Evolutionary conservation across 2,888 invertebrate species (phyloP).

Genomic region (Cosmia pyralina): DNA sequence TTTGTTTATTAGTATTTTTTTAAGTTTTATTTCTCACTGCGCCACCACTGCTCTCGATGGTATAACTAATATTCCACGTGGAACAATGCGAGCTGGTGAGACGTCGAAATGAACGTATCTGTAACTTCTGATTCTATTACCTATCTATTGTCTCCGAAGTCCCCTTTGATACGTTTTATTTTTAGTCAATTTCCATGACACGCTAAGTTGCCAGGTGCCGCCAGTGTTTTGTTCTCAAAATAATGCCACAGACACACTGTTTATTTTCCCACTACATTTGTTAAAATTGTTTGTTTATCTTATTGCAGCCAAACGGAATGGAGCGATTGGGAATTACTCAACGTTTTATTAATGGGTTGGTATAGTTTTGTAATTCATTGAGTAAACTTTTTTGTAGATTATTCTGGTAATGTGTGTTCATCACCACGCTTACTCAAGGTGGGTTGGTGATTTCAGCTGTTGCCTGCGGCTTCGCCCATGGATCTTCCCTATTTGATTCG

Average conservation of each 20-base stretch:
- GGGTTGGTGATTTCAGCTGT: background rate
- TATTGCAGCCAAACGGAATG: slow-evolving; percentile 38
- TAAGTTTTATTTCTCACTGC: too few species aligned
- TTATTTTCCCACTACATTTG: slow-evolving; percentile 62
- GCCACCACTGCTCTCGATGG: too few species aligned
- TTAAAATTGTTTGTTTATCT: slow-evolving; percentile 59
- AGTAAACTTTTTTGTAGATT: slow-evolving; percentile 23
- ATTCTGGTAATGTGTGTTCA: background rate
- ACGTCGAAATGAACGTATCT: too few species aligned
- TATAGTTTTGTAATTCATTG: slow-evolving; percentile 46
- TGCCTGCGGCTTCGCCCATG: too few species aligned
- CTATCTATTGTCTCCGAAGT: slow-evolving; percentile 50
- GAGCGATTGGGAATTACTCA: slow-evolving; percentile 37
- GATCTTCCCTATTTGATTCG: too few species aligned
- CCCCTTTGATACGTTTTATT: slow-evolving; percentile 79
- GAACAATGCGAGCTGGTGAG: too few species aligned
- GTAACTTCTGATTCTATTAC: slow-evolving; percentile 41
- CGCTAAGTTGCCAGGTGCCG: slow-evolving; percentile 64
- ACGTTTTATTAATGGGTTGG: slow-evolving; percentile 39
- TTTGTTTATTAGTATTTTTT: too few species aligned
- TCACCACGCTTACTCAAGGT: background rate
- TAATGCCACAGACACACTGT: slow-evolving; percentile 62
- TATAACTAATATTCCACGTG: too few species aligned
- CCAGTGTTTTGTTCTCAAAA: slow-evolving; percentile 66
- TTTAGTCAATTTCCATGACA: slow-evolving; percentile 72